Conservation (phyloP, 2,797 vertebrate genomes). For the Tenualosa thibaudeaui region DNA sequence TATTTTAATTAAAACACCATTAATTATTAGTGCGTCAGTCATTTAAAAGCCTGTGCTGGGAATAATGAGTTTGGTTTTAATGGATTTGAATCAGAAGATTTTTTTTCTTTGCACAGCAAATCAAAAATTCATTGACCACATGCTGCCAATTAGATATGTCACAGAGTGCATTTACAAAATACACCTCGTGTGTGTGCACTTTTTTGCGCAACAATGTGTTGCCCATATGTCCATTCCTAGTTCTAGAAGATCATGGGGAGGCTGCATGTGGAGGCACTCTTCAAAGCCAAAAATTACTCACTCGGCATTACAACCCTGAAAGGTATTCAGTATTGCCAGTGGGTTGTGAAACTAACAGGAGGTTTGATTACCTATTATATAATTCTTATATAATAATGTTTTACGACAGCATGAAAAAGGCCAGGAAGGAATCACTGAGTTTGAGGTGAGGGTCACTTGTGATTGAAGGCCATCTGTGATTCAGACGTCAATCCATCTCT, state of each 20-base stretch:
- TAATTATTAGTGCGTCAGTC: background rate
- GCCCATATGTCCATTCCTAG: constrained; percentile 55
- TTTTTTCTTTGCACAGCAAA: constrained; percentile 18
- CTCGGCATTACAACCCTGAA: constrained; percentile 37
- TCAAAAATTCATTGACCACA: constrained; percentile 41
- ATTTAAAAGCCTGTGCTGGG: background rate
- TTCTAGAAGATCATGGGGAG: constrained; percentile 23
- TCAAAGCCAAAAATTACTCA: constrained; percentile 45
- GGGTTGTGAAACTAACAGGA: constrained; percentile 51
- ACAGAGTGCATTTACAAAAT: constrained; percentile 37
- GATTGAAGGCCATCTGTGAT: background rate
- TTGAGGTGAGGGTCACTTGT: background rate
- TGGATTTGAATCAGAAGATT: constrained; percentile 22
- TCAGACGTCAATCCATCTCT: constrained; percentile 35
- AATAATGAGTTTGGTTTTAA: background rate
- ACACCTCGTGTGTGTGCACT: constrained; percentile 38
- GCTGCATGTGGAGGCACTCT: constrained; percentile 46
- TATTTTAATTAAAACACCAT: no score
- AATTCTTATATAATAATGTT: constrained; percentile 59
- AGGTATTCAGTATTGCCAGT: constrained; percentile 45
- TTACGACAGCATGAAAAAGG: constrained; percentile 39
- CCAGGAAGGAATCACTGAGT: background rate
- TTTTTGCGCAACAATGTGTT: constrained; percentile 58
- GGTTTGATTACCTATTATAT: constrained; percentile 52
- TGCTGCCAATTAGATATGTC: constrained; percentile 55